phyloP scores from a whole-genome alignment of 2,113 vertebrate genomes.

The Glaucidium brasilianum region DNA sequence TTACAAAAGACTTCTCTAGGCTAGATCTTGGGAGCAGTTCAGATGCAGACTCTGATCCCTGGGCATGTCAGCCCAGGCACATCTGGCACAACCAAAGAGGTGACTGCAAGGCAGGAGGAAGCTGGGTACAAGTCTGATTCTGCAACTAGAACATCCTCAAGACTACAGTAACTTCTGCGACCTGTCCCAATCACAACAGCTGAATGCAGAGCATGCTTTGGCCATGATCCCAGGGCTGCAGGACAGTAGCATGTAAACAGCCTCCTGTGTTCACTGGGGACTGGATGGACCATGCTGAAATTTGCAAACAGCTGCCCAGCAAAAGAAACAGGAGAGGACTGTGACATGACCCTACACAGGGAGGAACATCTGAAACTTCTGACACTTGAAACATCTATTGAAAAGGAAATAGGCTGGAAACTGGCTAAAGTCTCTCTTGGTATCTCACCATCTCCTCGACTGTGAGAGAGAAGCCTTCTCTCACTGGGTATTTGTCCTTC shows the following conservation, averaged over 20 bases:
- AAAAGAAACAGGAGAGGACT: background rate
- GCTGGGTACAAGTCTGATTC: background rate
- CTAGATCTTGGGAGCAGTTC: background rate
- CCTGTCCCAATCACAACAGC: background rate
- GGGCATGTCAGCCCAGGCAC: background rate
- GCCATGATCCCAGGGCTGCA: background rate
- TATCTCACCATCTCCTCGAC: background rate
- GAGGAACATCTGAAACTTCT: background rate
- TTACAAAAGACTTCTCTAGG: background rate
- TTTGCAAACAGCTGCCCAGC: background rate
- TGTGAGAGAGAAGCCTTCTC: background rate
- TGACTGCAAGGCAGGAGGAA: background rate
- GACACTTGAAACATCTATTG: background rate
- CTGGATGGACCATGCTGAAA: background rate
- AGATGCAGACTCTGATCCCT: background rate
- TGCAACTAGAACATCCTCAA: background rate
- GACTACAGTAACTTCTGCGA: background rate
- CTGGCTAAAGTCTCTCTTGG: background rate
- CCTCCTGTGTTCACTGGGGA: background rate
- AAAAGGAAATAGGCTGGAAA: background rate
- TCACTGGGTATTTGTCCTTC: background rate
- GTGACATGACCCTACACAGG: background rate
- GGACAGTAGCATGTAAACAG: background rate
- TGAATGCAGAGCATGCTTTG: background rate
- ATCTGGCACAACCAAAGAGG: background rate